Conservation (phyloP, 2,113 vertebrate genomes). For the Cricetomys ansorgei region DNA sequence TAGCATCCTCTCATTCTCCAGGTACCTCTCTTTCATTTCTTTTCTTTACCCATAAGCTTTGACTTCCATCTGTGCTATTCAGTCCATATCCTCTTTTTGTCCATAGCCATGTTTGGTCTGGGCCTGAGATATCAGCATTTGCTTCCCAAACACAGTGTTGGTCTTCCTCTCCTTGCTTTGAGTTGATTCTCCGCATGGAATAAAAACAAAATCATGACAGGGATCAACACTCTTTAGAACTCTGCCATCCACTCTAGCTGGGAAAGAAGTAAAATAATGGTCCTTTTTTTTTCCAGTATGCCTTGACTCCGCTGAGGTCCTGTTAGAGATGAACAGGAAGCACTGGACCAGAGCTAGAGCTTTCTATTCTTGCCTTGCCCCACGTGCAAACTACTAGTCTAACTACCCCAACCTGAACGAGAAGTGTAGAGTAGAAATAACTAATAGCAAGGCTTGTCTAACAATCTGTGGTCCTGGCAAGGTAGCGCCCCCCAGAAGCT, state of each 20-base stretch:
- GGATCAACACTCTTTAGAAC: background rate
- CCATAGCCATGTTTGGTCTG: background rate
- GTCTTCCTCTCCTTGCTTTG: background rate
- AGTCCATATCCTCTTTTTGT: background rate
- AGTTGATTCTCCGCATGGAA: background rate
- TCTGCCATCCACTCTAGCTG: accelerated
- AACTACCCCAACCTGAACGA: background rate
- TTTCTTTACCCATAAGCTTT: background rate
- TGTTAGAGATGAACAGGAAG: background rate
- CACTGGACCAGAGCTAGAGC: background rate
- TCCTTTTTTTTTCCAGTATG: background rate
- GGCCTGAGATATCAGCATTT: background rate
- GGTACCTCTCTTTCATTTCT: background rate
- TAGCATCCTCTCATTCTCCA: background rate
- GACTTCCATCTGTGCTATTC: background rate
- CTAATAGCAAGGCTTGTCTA: background rate
- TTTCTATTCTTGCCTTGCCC: background rate
- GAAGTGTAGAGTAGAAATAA: background rate
- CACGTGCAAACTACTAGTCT: background rate
- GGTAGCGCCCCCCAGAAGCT: background rate
- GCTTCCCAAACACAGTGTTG: background rate
- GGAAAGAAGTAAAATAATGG: background rate
- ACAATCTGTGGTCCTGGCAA: no score
- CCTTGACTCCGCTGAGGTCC: background rate
- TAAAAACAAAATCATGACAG: background rate